Percentiles rank a stretch among this genome's conserved stretches.
These are phyloP conservation scores for Archips xylosteana DNA, from an alignment of 2,888 invertebrate genomes.

Conservation along the genomic window DNA sequence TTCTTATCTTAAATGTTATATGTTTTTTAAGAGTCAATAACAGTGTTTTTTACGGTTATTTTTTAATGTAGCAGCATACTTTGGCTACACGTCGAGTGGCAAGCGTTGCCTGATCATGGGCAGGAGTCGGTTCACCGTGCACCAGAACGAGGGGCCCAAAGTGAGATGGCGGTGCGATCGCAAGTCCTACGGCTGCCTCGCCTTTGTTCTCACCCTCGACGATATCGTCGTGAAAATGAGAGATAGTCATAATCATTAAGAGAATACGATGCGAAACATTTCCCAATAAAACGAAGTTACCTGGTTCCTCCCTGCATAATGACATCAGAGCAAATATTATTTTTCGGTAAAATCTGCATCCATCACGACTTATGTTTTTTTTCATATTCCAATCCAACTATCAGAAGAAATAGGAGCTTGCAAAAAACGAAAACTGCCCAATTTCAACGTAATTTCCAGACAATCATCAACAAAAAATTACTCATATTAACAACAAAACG, in stretches of 20 bases:
- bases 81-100: slow-evolving; percentile 65
- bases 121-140: slow-evolving; percentile 63
- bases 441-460: too few species aligned
- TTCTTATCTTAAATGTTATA: background rate
- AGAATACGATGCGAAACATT: background rate
- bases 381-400: too few species aligned
- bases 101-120: slow-evolving; percentile 70
- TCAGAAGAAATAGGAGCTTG: too few species aligned
- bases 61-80: slow-evolving; percentile 54
- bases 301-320: too few species aligned
- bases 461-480: too few species aligned
- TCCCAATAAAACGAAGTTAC: too few species aligned
- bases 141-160: slow-evolving; percentile 68
- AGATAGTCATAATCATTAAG: slow-evolving; percentile 54
- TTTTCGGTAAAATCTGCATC: too few species aligned
- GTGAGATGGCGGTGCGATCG: slow-evolving; percentile 45
- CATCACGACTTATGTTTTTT: too few species aligned
- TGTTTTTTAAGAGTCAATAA: background rate
- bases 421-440: too few species aligned
- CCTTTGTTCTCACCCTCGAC: slow-evolving; percentile 53
- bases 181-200: slow-evolving; percentile 54
- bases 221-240: slow-evolving; percentile 51
- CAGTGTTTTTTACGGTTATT: background rate
- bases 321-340: too few species aligned
- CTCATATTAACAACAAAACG: too few species aligned